Evolutionary conservation across 2,888 invertebrate species (phyloP).

Genomic region (Trilocha varians): DNA sequence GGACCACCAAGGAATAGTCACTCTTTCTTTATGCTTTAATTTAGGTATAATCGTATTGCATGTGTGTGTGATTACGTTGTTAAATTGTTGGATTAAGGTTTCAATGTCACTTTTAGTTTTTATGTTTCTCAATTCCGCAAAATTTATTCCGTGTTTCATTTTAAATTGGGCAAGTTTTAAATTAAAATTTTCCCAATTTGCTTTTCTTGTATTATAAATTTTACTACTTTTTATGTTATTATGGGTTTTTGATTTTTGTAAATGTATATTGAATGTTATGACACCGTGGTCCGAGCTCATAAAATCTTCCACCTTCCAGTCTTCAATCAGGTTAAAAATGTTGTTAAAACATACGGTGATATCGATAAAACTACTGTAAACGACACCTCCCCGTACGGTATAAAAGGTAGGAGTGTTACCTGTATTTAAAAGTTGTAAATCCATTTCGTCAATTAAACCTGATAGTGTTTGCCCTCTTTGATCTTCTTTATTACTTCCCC

Average conservation of each 20-base stretch:
- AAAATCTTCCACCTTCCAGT: slow-evolving; percentile 4
- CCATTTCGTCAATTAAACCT: slow-evolving; percentile 4
- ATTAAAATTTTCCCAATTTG: neutral
- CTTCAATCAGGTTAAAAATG: neutral
- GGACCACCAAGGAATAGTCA: slow-evolving; percentile 15
- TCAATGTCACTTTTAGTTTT: slow-evolving; percentile 3
- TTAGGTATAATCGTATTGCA: slow-evolving; percentile 1
- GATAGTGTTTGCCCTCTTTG: slow-evolving; percentile 5
- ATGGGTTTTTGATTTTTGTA: no score
- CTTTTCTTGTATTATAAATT: slow-evolving; percentile 1
- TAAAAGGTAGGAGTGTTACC: slow-evolving; percentile 8
- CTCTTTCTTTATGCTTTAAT: neutral
- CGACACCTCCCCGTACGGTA: slow-evolving; percentile 6
- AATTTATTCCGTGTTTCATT: neutral
- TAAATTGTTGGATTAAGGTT: neutral
- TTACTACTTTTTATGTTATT: no score
- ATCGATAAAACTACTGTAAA: neutral
- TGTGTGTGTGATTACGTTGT: slow-evolving; percentile 2
- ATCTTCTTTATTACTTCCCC: slow-evolving; percentile 7
- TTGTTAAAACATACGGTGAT: slow-evolving; percentile 9
- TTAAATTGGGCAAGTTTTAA: neutral
- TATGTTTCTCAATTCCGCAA: slow-evolving; percentile 4
- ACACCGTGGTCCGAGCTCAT: slow-evolving; percentile 13
- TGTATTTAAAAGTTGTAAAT: slow-evolving; percentile 5
- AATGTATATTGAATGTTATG: slow-evolving; percentile 3